These are phyloP conservation scores for Ctenoplectra terminalis DNA, from an alignment of 1,140 invertebrate species.

Conservation along the genomic window DNA sequence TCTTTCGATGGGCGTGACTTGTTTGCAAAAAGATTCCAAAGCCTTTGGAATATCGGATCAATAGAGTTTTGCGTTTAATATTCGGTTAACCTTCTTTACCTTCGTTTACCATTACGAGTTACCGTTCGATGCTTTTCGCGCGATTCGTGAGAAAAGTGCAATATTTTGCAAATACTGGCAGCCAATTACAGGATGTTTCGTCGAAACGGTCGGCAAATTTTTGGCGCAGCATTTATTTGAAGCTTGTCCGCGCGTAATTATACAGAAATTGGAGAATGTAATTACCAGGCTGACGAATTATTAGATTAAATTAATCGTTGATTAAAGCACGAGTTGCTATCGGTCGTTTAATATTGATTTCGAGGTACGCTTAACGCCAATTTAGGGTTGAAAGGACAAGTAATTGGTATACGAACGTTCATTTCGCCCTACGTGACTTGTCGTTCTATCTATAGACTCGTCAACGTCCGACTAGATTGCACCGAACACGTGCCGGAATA, in stretches of 20 bases:
- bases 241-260: constrained; percentile 10
- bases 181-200: not conserved
- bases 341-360: constrained; percentile 46
- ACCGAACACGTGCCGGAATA: constrained; percentile 14
- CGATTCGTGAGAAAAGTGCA: not conserved
- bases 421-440: constrained; percentile 36
- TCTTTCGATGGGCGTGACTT: not conserved
- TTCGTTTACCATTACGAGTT: not conserved
- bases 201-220: not conserved
- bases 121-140: not conserved
- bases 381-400: constrained; percentile 53
- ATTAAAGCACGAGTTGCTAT: constrained; percentile 40
- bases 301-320: constrained; percentile 57
- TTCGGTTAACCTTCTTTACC: not conserved
- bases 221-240: not conserved
- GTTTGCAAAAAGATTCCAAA: not conserved
- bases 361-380: constrained; percentile 36
- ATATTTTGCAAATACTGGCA: not conserved
- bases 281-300: constrained; percentile 34
- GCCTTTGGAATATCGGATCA: not conserved
- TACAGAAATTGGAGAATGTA: constrained; percentile 37
- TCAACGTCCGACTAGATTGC: constrained; percentile 8
- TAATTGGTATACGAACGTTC: constrained; percentile 46
- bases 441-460: constrained; percentile 39
- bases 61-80: not conserved